Percentiles rank a stretch among this genome's conserved stretches.
phyloP scores from a whole-genome alignment of 2,888 invertebrate species.

The Argyresthia goedartella region DNA sequence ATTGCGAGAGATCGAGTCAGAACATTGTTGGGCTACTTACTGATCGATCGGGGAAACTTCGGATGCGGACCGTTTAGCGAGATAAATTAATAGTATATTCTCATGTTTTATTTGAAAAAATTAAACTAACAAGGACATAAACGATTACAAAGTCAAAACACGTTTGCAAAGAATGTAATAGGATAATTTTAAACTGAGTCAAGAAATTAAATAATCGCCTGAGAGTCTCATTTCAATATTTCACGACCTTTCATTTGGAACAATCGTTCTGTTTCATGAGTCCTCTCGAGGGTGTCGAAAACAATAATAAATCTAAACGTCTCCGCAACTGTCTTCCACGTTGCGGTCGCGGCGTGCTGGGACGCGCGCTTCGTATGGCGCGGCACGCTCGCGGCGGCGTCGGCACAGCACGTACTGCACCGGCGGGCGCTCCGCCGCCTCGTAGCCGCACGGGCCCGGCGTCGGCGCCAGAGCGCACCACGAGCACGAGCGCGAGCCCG shows the following conservation, averaged over 20 bases:
- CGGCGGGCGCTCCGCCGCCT: conserved; percentile 1
- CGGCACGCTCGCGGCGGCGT: conserved; percentile 19
- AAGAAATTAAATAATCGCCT: too few relatives aligned
- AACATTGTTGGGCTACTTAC: not conserved
- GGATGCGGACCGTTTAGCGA: too few relatives aligned
- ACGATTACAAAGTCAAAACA: too few relatives aligned
- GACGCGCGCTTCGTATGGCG: conserved; percentile 11
- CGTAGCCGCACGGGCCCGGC: conserved; percentile 13
- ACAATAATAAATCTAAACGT: not conserved
- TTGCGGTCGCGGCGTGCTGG: not conserved
- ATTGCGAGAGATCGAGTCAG: not conserved
- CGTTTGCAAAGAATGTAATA: too few relatives aligned
- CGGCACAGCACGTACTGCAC: conserved; percentile 16
- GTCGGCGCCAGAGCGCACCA: conserved; percentile 43
- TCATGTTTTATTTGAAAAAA: too few relatives aligned
- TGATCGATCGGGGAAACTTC: not conserved
- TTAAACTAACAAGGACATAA: too few relatives aligned
- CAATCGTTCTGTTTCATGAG: too few relatives aligned
- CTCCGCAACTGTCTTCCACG: not conserved
- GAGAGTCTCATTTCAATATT: too few relatives aligned
- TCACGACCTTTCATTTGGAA: too few relatives aligned
- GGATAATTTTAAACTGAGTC: too few relatives aligned
- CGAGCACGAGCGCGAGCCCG: conserved; percentile 41
- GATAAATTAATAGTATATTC: too few relatives aligned
- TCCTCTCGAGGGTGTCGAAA: too few relatives aligned